Conservation (phyloP, 2,888 invertebrate species). For the Nebria brevicollis region DNA sequence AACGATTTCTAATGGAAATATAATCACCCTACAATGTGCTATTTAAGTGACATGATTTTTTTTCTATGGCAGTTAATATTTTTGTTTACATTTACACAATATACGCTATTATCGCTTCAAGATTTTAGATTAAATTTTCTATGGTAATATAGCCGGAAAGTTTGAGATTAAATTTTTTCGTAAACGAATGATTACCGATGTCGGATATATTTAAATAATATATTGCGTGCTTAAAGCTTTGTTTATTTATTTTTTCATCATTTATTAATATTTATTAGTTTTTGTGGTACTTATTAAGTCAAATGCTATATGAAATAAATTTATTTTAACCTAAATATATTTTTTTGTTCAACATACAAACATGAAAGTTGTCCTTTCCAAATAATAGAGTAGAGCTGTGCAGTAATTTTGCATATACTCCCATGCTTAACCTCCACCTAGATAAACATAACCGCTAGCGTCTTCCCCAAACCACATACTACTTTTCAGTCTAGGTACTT, state of each 20-base stretch:
- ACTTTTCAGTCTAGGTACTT: too few relatives aligned
- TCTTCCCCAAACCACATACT: too few relatives aligned
- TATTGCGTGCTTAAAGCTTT: not conserved
- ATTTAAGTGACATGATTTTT: constrained; percentile 23
- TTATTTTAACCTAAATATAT: too few relatives aligned
- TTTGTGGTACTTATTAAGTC: not conserved
- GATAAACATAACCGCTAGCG: too few relatives aligned
- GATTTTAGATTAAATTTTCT: not conserved
- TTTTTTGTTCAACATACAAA: too few relatives aligned
- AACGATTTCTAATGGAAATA: constrained; percentile 34
- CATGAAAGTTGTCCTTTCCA: too few relatives aligned
- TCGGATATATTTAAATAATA: not conserved
- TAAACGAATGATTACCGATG: not conserved
- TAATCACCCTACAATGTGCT: constrained; percentile 26
- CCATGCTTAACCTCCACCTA: too few relatives aligned
- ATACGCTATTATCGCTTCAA: not conserved
- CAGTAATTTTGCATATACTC: too few relatives aligned
- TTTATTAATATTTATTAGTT: not conserved
- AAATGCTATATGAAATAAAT: not conserved
- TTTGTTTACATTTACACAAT: constrained; percentile 18
- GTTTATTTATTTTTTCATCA: not conserved
- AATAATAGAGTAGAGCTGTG: too few relatives aligned
- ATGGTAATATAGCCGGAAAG: not conserved
- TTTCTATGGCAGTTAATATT: constrained; percentile 6
- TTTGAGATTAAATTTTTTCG: not conserved